Percentiles rank a stretch among this genome's conserved stretches.
Evolutionary conservation across 2,888 invertebrate genomes (phyloP).

Genomic region (Atethmia centrago): DNA sequence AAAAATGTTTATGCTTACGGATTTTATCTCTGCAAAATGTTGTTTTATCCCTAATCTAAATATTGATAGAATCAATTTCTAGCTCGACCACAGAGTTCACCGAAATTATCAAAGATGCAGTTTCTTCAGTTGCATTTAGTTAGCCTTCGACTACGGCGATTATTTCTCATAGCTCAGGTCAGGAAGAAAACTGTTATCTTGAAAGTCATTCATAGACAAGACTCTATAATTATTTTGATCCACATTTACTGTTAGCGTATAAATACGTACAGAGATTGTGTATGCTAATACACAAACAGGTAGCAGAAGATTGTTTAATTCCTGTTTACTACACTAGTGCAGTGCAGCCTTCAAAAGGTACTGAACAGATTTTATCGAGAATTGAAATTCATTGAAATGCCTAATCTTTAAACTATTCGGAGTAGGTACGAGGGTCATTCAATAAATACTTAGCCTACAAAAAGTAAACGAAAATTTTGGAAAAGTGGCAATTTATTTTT

Average conservation of each 20-base stretch:
- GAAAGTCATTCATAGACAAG: constrained; percentile 7
- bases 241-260: constrained; percentile 29
- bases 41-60: constrained; percentile 24
- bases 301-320: constrained; percentile 42
- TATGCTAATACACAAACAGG: constrained; percentile 38
- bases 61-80: background rate
- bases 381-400: constrained; percentile 30
- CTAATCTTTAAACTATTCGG: constrained; percentile 25
- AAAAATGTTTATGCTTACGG: constrained; percentile 36
- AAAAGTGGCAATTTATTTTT: too few species aligned
- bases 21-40: constrained; percentile 17
- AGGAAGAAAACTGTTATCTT: constrained; percentile 19
- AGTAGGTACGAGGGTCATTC: constrained; percentile 16
- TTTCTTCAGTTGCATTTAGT: background rate
- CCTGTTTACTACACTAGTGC: constrained; percentile 38
- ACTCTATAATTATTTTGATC: constrained; percentile 22
- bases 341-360: constrained; percentile 37
- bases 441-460: too few species aligned
- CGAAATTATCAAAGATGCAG: background rate
- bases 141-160: background rate
- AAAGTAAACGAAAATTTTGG: too few species aligned
- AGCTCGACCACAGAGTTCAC: background rate
- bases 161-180: background rate
- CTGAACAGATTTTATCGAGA: constrained; percentile 27
- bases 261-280: constrained; percentile 35